These are phyloP conservation scores for Chalcosyrphus nemorum DNA, from an alignment of 2,888 invertebrate species.

Conservation along the genomic window DNA sequence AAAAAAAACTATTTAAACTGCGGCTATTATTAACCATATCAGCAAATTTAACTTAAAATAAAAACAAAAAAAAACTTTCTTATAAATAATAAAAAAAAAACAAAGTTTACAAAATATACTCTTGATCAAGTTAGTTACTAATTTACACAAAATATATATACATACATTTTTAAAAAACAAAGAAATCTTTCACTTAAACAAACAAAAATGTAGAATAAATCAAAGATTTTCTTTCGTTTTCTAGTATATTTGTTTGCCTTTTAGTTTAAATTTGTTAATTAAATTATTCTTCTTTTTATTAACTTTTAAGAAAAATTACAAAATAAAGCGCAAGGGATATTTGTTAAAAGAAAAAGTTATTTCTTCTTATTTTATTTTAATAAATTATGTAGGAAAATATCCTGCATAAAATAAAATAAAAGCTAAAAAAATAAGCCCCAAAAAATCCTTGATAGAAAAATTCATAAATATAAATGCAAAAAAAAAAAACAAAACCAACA, in stretches of 20 bases:
- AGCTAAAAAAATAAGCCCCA: constrained; percentile 25
- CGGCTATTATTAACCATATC: constrained; percentile 77
- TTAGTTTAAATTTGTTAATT: constrained; percentile 13
- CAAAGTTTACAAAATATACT: constrained; percentile 74
- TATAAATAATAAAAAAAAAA: constrained; percentile 66
- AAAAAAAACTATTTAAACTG: constrained; percentile 73
- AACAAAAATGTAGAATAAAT: constrained; percentile 41
- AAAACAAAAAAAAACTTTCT: constrained; percentile 65
- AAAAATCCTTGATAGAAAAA: constrained; percentile 32
- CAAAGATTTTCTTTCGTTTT: constrained; percentile 27
- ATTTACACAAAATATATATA: constrained; percentile 71
- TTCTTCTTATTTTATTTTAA: neutral
- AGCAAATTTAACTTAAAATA: constrained; percentile 74
- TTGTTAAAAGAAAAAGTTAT: constrained; percentile 44
- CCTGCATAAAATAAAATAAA: constrained; percentile 31
- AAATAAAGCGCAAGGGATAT: constrained; percentile 63
- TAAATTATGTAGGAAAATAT: neutral
- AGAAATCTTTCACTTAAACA: constrained; percentile 54
- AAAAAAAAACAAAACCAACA: constrained; percentile 1
- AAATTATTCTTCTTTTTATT: constrained; percentile 8
- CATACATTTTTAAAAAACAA: constrained; percentile 57
- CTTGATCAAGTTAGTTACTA: constrained; percentile 72
- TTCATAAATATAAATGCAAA: constrained; percentile 26
- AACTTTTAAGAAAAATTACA: constrained; percentile 33
- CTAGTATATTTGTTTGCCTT: constrained; percentile 10